Evolutionary conservation across 2,113 vertebrate genomes (phyloP), one percentile per base, ranked within the genome.

Genomic region (Nibea coibor): DNA sequence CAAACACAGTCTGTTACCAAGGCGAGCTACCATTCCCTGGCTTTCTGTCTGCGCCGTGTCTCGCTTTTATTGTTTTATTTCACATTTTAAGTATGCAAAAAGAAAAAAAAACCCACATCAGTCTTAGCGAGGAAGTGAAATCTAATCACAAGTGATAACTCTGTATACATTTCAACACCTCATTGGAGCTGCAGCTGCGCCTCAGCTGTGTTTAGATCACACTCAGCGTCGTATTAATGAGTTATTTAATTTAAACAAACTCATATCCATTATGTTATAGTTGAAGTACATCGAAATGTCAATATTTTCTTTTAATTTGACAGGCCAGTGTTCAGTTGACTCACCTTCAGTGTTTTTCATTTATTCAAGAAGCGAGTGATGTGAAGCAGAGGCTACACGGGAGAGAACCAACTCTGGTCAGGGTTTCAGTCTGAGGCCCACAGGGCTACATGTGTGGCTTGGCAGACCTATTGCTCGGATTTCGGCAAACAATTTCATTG

Each of bases 361-460:
- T 72, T 24, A 45, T 66, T 45, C 11, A 20, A 59, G 45, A 62
- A 79, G 62, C 2, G 57, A 63, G 50, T 42, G 39, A 68, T 1
- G 66, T 26, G 59, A 43, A 54, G 45, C 72, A 61, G 72, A 77
- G 22, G 54, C 70, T 69, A 72, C 48, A 57, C 22, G 48, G 68
- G 51, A 71, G 51, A 54, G 42, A 69, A 54, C 22, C 24, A 57
- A 71, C 54, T 65, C 50, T 54, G 35, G 63, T 79, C 48, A 26
- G 75, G 70, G 53, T 57, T 74, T 80, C 19, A 65, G 8, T 58
- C n/a, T 22, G 62, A 65, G 58, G 53, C 75, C 74, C 51, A 28
- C 28, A 1, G 20, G 63, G 22, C 61, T 47, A 43, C 74, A 66
- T 67, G 71, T 82, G 88, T 69, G 77, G 72, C 69, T 82, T 80